These are phyloP conservation scores for Meta bourneti DNA, from an alignment of 2,888 invertebrate genomes.

Conservation along the genomic window DNA sequence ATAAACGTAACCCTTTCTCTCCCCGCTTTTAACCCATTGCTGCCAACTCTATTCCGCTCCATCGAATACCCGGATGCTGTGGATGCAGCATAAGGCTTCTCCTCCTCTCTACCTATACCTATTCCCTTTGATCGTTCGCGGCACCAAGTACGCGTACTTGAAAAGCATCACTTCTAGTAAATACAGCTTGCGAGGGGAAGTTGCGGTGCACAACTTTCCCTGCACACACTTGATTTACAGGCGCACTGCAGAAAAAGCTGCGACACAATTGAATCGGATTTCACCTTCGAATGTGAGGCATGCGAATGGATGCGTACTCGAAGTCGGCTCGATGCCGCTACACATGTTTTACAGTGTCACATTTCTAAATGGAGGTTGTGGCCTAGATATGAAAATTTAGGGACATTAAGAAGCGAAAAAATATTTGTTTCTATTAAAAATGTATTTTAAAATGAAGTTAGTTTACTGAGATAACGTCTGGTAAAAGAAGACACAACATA, in stretches of 20 bases:
- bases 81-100: conserved; percentile 48
- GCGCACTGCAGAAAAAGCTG: background rate
- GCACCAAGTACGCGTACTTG: conserved; percentile 55
- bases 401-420: too few species aligned
- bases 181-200: conserved; percentile 31
- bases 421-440: too few species aligned
- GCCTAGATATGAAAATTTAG: too few species aligned
- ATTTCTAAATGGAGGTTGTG: too few species aligned
- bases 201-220: conserved; percentile 40
- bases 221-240: conserved; percentile 30
- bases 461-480: too few species aligned
- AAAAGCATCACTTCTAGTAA: conserved; percentile 63
- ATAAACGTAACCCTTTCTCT: conserved; percentile 76
- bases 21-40: conserved; percentile 75
- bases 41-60: conserved; percentile 73
- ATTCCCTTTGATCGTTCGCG: conserved; percentile 24
- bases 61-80: conserved; percentile 70
- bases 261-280: too few species aligned
- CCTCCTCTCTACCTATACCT: conserved; percentile 53
- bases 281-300: too few species aligned
- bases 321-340: too few species aligned
- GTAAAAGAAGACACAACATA: too few species aligned
- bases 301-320: too few species aligned
- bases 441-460: too few species aligned
- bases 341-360: too few species aligned